These are phyloP conservation scores for Trematocara variabile DNA, from an alignment of 2,113 vertebrate species.

Conservation along the genomic window DNA sequence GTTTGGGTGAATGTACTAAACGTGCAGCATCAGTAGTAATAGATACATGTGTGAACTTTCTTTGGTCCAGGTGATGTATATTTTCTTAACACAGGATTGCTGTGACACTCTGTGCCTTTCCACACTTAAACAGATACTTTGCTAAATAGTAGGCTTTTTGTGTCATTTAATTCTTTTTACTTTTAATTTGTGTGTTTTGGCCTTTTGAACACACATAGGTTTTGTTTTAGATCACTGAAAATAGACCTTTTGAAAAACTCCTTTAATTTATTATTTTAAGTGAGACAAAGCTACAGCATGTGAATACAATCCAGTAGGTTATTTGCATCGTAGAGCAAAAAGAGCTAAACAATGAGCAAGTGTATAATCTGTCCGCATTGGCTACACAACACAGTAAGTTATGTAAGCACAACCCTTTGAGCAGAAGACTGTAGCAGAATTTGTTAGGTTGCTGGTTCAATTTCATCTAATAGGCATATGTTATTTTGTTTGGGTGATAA, in stretches of 20 bases:
- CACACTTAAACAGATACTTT: background rate
- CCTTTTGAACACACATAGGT: background rate
- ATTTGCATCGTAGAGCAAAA: background rate
- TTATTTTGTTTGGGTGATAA: background rate
- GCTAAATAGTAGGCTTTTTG: background rate
- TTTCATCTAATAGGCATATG: accelerated
- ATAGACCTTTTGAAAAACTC: background rate
- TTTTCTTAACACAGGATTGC: accelerated
- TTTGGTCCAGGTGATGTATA: accelerated
- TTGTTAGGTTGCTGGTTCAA: background rate
- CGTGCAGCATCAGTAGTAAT: accelerated
- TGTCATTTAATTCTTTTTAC: background rate
- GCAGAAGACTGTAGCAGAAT: background rate
- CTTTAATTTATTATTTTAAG: background rate
- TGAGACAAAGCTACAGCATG: background rate
- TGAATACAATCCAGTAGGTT: accelerated
- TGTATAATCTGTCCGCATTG: accelerated
- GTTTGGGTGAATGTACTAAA: background rate
- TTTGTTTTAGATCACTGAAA: background rate
- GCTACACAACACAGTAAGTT: background rate
- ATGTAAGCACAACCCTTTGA: background rate
- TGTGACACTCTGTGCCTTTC: background rate
- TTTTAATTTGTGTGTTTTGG: background rate
- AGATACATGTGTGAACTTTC: background rate
- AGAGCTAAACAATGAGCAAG: background rate